Conservation (phyloP, 2,797 vertebrate species). For the Micrastur ruficollis region DNA sequence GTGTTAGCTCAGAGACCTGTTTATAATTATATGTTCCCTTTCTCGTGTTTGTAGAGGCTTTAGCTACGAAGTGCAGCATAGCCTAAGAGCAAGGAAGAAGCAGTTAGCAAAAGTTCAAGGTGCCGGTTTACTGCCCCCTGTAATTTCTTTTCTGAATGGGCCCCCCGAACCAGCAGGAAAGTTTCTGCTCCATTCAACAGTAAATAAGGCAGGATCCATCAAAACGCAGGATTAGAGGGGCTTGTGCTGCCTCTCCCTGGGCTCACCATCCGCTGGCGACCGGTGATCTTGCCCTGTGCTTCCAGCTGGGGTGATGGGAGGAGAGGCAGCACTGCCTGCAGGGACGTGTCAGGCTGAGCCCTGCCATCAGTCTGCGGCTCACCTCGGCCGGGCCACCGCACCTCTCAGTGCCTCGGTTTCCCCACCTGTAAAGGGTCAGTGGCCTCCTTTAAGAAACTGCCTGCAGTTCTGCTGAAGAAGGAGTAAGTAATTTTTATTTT, state of each 20-base stretch:
- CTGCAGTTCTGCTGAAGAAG: not conserved
- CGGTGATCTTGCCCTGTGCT: not conserved
- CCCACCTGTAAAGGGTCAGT: not conserved
- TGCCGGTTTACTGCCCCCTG: not conserved
- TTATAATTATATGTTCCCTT: not conserved
- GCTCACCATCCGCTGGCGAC: rapidly evolving
- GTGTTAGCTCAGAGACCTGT: not conserved
- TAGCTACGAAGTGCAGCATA: not conserved
- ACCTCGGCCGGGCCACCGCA: not conserved
- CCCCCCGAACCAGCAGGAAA: not conserved
- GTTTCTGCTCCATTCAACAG: not conserved
- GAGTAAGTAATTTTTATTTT: not conserved
- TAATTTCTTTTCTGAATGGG: not conserved
- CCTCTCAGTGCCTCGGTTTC: not conserved
- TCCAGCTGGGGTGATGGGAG: not conserved
- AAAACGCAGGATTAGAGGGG: not conserved
- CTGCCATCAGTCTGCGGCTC: not conserved
- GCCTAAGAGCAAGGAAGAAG: not conserved
- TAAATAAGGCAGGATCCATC: not conserved
- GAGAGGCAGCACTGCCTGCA: not conserved
- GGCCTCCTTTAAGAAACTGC: not conserved
- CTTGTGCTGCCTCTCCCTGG: not conserved
- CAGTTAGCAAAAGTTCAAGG: constrained; percentile 6
- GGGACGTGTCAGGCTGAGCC: not conserved
- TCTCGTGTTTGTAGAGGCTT: not conserved